Base-by-base conservation (phyloP, 2,113 vertebrate species). In the Zeus faber region DNA sequence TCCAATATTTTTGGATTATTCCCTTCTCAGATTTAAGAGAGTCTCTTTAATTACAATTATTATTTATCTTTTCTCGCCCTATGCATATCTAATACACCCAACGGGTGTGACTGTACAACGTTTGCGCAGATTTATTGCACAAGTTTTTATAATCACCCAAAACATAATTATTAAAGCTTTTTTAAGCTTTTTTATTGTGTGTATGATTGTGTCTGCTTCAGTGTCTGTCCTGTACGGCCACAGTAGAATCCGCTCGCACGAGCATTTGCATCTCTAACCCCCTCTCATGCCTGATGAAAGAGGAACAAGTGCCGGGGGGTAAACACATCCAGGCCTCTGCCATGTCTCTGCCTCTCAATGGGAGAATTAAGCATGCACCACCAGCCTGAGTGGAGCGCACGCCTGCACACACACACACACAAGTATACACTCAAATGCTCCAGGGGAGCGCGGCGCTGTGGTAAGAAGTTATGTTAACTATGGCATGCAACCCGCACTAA, bases 381-480 rank as follows among this genome's bases (percentile, higher is more conserved):
- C 69, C 66, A 85, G 77, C 52, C 76, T 48, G 35, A 41, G 53
- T 59, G 37, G 67, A 23, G 67, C 55, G 55, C 64, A 64, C 58
- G 16, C 60, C 58, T 59, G 65, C 65, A 77, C 51, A 81, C 58
- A 61, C 62, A 73, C 51, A 81, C 58, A 61, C 62, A 73, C 63
- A 65, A 54, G 54, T 67, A 74, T 48, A 54, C 71, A 66, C 57
- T 58, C 72, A 82, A 78, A 85, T 56, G 33, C n/a, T 79, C 65
- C 55, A 59, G 54, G 54, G 69, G 60, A 69, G 62, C 61, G 60
- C 26, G 62, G 57, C 29, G 68, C 64, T 60, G 65, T 67, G 76
- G 83, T 79, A 74, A 77, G 66, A 73, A 69, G 53, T 77, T 82
- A 75, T 78, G 80, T 81, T 84, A 83, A 81, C 71, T 72, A 77